A percentile compares a stretch with the other conserved stretches of the same genome.
Conservation (phyloP, 30 jellyfish, hydroid and myxozoan genomes). For the Sanderia malayensis region DNA sequence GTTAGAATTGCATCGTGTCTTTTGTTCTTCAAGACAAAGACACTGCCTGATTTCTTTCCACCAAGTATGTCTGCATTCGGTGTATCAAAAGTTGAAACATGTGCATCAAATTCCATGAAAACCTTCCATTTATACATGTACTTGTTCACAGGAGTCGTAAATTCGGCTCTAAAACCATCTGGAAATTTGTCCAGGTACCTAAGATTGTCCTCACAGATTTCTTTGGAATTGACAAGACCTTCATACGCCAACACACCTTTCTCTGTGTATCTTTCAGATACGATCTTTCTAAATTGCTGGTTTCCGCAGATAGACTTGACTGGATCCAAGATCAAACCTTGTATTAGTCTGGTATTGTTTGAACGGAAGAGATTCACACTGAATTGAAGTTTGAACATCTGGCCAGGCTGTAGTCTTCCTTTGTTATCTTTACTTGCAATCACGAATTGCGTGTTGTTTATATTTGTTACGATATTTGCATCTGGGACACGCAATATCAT, state of each 20-base stretch:
- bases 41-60: conserved; percentile 3
- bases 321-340: conserved; percentile 42
- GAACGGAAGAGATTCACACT: conserved; percentile 13
- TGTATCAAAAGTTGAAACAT: conserved; percentile 3
- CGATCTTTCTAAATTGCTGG: neutral
- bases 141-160: neutral
- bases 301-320: conserved; percentile 37
- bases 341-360: neutral
- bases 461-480: conserved; percentile 22
- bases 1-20: neutral
- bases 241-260: neutral
- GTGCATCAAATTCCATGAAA: neutral
- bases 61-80: conserved; percentile 21
- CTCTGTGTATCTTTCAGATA: conserved; percentile 25
- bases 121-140: conserved; percentile 13
- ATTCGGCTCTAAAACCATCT: conserved; percentile 14
- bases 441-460: conserved; percentile 39
- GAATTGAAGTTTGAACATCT: conserved; percentile 14
- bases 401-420: conserved; percentile 26
- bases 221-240: neutral
- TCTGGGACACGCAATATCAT: conserved; percentile 29
- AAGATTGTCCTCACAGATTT: conserved; percentile 7
- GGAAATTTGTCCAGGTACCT: conserved; percentile 11
- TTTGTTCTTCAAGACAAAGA: neutral
- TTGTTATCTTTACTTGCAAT: conserved; percentile 45